Base-by-base conservation (phyloP, 2,888 invertebrate genomes). In the Drosophila prolongata region DNA sequence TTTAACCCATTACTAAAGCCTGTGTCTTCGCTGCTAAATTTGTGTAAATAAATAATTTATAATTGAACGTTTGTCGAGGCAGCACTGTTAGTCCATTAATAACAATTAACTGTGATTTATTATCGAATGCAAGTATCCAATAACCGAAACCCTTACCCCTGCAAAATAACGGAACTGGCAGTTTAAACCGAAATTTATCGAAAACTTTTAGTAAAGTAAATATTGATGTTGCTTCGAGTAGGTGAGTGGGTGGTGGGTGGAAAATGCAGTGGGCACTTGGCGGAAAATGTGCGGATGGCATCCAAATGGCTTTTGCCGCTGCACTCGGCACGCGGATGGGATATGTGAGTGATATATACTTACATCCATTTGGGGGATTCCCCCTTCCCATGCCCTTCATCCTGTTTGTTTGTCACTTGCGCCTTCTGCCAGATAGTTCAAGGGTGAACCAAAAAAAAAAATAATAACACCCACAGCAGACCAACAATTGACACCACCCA, bases 151-250 rank as follows among this genome's bases (percentile, higher is more conserved):
- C 14, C 37, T 2, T 11, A 1, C 19, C 13, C 11, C 8, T 1
- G 11, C 10, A 10, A 14, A 34, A 34, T 6, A 49, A 16, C 35
- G 43, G 16, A 44, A 19, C 4, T 57, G 58, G 13, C 43, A 42
- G 37, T 19, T 69, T 38, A 24, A 37, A 46, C 43, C 8, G 13
- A 60, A 70, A 55, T 52, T 44, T 61, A 50, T 68, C 54, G 27
- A 44, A 70, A 70, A 71, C 70, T 62, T 71, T 71, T 70, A 71
- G 61, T 47, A 47, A 53, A 40, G 53, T 42, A 55, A 71, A 71
- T 54, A 71, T 70, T 62, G 57, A 44, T 47, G 40, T 27, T 42
- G 19, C 27, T 55, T 59, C 37, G 24, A 57, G 57, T 37, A n/a
- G 46, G 19, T 37, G 40, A n/a, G 30, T 61, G 54, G 42, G 34